Evolutionary conservation across 2,888 invertebrate species (phyloP), one percentile per base, ranked within the genome.

Genomic region (Hemistola chrysoprasaria): DNA sequence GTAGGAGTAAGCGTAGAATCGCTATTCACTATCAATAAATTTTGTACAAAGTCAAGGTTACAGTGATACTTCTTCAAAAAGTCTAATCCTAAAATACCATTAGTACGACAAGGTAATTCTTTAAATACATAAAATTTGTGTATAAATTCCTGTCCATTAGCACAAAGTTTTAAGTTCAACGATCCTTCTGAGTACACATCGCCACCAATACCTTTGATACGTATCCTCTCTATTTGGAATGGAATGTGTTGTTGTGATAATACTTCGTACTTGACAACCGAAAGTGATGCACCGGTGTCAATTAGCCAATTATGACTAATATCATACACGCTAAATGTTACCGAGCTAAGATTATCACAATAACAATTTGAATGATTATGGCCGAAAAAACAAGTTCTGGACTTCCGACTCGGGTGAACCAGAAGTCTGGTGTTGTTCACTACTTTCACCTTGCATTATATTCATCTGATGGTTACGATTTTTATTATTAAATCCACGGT

Each of bases 81-180:
- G 24, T 53, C 51, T 23, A 45, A 32, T 3, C 51, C 54, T 21
- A 55, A 8, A 9, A 50, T 46, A 3, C 54, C 54, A 25, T 35
- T 11, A 0, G 41, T 6, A 8, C 3, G 8, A 30, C 37, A 30
- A 9, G 43, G 43, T 16, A 44, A 27, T 1, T 7, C 20, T 4
- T 38, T 30, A 10, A 44, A 44, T 6, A 44, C 10, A 27, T 36
- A 44, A 22, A 44, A 43, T 9, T 29, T 38, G 20, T 43, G 38
- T 20, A 1, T 24, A 1, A 8, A 2, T 10, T 10, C 20, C 11
- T 1, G 11, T 4, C 8, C 28, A 3, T 6, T n/a, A n/a, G n/a
- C n/a, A n/a, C 3, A 10, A n/a, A 41, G 27, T 7, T 8, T 9
- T 27, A 41, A 5, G 16, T 34, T 35, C 6, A 36, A 30, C 10